Evolutionary conservation across 1,140 invertebrate species (phyloP), one percentile per base, ranked within the genome.

Genomic region (Steinernema feltiae): DNA sequence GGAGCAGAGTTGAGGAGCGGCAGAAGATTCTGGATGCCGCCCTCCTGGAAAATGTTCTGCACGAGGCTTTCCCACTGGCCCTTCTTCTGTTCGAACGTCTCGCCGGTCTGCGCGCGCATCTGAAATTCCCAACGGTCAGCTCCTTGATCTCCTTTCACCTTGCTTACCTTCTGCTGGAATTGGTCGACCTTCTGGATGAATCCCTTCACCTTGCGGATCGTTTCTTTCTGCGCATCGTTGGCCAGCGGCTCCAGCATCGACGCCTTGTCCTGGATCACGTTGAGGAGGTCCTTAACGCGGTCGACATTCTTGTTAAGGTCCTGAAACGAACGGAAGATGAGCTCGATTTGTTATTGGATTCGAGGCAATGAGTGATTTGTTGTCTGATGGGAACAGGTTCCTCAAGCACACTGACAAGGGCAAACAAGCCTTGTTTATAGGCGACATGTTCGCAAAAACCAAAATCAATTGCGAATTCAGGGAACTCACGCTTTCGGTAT

Each of bases 1-100:
- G 32, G 71, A 3, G 76, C 31, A 15, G 17, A 21, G 21, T 48
- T 75, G 70, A 80, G 27, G 29, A 80, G 78, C 30, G 73, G 73
- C 2, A 80, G 17, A 7, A 80, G 32, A 21, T 71, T 73, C n/a
- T 71, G 63, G 48, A 80, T 31, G 0, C 75, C 77, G 35, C 71
- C 69, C 31, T 79, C 74, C 27, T 80, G 73, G 74, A 80, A 80
- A 18, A 79, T 76, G 32, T 71, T 70, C 0, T 24, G 29, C 31
- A 78, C 46, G n/a, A 41, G 30, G 32, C 73, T 27, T 17, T 79
- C 30, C 79, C 79, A 80, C 69, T 71, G 71, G 18, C 29, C 46
- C 78, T 80, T 80, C 69, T 80, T 80, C 72, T 80, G 73, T 1
- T 76, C 71, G 78, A 80, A 80, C 30, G 76, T 76, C 2, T 48